A percentile compares a stretch with the other conserved stretches of the same genome.
phyloP scores from a whole-genome alignment of 92 coral and sea anemone species.

The Pocillopora grandis region DNA sequence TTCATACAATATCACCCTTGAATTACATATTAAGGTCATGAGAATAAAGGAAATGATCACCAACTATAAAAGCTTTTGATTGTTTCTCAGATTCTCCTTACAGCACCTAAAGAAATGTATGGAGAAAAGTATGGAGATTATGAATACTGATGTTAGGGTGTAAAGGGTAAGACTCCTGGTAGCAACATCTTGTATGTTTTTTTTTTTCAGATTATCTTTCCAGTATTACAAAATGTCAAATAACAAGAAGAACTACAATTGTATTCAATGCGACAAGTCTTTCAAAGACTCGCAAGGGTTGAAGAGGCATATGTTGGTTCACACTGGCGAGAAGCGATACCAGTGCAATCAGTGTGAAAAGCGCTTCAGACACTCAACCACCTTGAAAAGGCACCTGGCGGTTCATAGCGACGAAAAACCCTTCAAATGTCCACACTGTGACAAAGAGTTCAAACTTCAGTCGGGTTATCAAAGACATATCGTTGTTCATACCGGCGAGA shows the following conservation, averaged over 20 bases:
- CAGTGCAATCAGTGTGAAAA: not conserved
- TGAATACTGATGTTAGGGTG: too few species aligned
- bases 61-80: accelerated
- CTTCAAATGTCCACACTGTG: not conserved
- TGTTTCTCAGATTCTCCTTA: too few species aligned
- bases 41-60: too few species aligned
- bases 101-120: too few species aligned
- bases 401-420: slow-evolving; percentile 1
- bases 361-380: not conserved
- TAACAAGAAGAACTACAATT: not conserved
- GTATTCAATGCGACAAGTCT: slow-evolving; percentile 5
- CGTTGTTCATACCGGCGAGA: not conserved
- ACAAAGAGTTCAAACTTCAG: not conserved
- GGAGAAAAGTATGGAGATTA: too few species aligned
- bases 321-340: not conserved
- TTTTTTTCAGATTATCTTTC: not conserved
- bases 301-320: not conserved
- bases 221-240: not conserved
- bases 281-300: not conserved
- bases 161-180: too few species aligned
- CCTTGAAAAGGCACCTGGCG: not conserved
- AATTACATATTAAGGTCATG: too few species aligned
- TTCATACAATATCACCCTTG: too few species aligned
- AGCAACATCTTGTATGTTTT: not conserved
- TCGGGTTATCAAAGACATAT: not conserved